phyloP scores from a whole-genome alignment of 1,140 invertebrate genomes.

The Aphelenchoides besseyi region DNA sequence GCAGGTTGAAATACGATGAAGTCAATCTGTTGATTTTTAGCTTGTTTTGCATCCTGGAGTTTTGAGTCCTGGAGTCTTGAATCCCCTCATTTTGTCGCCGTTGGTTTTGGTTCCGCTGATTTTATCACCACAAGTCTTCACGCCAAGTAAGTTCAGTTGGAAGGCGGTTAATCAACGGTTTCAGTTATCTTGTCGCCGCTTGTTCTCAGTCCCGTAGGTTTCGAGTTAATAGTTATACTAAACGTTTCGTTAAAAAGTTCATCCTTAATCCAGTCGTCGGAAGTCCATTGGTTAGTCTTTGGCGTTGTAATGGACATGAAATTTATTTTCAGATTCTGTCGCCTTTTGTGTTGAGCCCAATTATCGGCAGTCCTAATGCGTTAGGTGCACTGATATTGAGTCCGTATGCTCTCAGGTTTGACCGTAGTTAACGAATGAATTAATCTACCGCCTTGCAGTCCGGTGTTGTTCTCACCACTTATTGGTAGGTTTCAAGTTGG shows the following conservation, averaged over 20 bases:
- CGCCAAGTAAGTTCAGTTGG: neutral
- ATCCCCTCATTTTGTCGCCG: slow-evolving; percentile 16
- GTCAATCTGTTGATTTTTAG: neutral
- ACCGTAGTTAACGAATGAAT: neutral
- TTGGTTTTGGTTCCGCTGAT: slow-evolving; percentile 32
- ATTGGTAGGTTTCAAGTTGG: neutral
- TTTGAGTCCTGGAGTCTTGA: slow-evolving; percentile 8
- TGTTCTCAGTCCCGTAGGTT: slow-evolving; percentile 20
- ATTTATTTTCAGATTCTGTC: slow-evolving; percentile 27
- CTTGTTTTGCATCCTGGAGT: slow-evolving; percentile 11
- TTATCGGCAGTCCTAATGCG: slow-evolving; percentile 19
- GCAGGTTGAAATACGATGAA: slow-evolving; percentile 14
- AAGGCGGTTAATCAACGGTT: neutral
- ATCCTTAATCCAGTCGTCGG: slow-evolving; percentile 30
- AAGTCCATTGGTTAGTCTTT: slow-evolving; percentile 16
- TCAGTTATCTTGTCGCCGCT: slow-evolving; percentile 22
- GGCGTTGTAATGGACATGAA: neutral
- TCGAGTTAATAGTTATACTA: neutral
- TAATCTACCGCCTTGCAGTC: neutral
- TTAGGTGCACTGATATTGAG: slow-evolving; percentile 1
- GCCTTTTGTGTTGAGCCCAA: slow-evolving; percentile 38
- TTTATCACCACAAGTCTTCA: slow-evolving; percentile 29
- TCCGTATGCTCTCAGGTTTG: slow-evolving; percentile 9
- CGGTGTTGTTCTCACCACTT: slow-evolving; percentile 3
- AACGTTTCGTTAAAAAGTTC: slow-evolving; percentile 5